Percentiles rank a stretch among this genome's conserved stretches.
phyloP scores from a whole-genome alignment of 2,888 invertebrate genomes.

The Ectemnius cavifrons region DNA sequence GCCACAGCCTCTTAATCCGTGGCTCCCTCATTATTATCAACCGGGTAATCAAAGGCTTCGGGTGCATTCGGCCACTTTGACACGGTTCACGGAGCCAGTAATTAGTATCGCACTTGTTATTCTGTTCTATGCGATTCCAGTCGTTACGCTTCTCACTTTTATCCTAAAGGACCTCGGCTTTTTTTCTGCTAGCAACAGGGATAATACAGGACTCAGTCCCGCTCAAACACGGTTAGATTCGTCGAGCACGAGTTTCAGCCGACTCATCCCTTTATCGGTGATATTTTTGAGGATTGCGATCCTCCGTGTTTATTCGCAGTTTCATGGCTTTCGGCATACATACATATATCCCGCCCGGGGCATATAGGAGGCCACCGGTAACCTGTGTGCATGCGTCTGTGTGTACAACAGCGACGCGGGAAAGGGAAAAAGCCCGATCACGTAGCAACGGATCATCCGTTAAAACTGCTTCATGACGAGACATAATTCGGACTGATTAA shows the following conservation, averaged over 20 bases:
- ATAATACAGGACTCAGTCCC: not conserved
- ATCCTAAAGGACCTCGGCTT: not conserved
- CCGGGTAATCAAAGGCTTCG: slow-evolving; percentile 48
- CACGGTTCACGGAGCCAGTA: slow-evolving; percentile 27
- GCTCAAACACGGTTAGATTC: not conserved
- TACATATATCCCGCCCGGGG: not conserved
- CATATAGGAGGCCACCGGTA: too few relatives aligned
- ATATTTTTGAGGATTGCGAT: not conserved
- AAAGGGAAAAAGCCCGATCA: slow-evolving; percentile 33
- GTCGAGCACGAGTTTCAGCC: not conserved
- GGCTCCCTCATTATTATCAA: slow-evolving; percentile 41
- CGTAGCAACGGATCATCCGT: slow-evolving; percentile 64
- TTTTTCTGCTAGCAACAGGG: not conserved
- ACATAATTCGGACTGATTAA: slow-evolving; percentile 74
- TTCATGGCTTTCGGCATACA: slow-evolving; percentile 2
- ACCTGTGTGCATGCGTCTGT: too few relatives aligned
- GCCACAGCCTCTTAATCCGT: slow-evolving; percentile 40
- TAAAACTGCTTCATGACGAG: slow-evolving; percentile 72
- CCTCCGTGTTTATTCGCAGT: slow-evolving; percentile 1
- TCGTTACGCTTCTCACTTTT: too few relatives aligned
- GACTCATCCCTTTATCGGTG: not conserved
- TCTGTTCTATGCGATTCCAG: not conserved
- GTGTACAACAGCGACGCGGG: not conserved
- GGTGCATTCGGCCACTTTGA: slow-evolving; percentile 26
- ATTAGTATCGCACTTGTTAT: slow-evolving; percentile 32